phyloP scores from a whole-genome alignment of 2,113 vertebrate genomes.

The Nyctereutes procyonoides region DNA sequence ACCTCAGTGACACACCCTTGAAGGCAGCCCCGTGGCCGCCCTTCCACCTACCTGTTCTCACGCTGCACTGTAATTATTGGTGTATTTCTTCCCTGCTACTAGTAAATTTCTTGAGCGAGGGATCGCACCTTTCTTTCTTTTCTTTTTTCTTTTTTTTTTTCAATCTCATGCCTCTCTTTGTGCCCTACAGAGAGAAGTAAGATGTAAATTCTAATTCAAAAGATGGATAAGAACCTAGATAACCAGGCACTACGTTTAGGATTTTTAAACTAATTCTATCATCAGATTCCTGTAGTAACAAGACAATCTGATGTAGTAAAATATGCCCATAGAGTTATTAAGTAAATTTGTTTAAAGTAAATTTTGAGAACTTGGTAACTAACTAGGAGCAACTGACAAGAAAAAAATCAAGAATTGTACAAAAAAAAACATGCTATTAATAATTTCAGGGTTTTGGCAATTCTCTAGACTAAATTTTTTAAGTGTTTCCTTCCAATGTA shows the following conservation, averaged over 20 bases:
- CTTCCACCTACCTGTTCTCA: too few relatives aligned
- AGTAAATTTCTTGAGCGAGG: background rate
- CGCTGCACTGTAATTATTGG: background rate
- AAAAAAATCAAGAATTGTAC: background rate
- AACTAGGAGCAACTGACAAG: background rate
- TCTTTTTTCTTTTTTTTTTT: background rate
- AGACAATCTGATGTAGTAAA: background rate
- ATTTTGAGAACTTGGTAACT: constrained; percentile 20
- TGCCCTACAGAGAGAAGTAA: background rate
- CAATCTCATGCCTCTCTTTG: background rate
- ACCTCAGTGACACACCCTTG: background rate
- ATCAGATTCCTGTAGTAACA: background rate
- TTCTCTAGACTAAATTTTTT: constrained; percentile 20
- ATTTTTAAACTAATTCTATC: background rate
- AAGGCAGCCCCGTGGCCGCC: background rate
- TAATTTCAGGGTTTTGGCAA: constrained; percentile 40
- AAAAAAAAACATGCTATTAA: constrained; percentile 1
- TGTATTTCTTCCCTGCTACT: background rate
- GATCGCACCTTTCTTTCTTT: background rate
- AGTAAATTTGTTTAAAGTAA: background rate
- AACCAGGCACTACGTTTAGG: background rate
- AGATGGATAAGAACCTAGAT: background rate
- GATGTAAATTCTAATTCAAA: constrained; percentile 46
- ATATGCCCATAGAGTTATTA: background rate
- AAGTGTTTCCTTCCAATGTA: constrained; percentile 39